Percentiles rank a stretch among this genome's conserved stretches.
These are phyloP conservation scores for Eucidaris tribuloides DNA, from an alignment of 35 echinoderm and acorn worm species.

Conservation along the genomic window DNA sequence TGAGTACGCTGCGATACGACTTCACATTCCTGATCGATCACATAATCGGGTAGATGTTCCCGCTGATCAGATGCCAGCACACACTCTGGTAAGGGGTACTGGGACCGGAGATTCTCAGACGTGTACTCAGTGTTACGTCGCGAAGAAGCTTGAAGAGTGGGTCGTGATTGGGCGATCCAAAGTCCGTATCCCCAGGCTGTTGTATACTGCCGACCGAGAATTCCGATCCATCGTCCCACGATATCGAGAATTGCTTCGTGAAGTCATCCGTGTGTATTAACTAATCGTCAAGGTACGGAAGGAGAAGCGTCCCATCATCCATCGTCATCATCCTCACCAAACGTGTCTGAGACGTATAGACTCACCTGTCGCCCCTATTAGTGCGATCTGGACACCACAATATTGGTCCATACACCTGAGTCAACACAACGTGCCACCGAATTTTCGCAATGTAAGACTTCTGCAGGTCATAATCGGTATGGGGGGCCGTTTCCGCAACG, in stretches of 20 bases:
- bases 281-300: too few relatives aligned
- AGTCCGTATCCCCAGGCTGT: too few relatives aligned
- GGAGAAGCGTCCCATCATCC: too few relatives aligned
- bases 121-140: neutral
- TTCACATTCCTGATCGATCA: slow-evolving; percentile 3
- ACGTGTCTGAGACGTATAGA: too few relatives aligned
- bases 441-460: slow-evolving; percentile 6
- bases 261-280: too few relatives aligned
- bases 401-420: neutral
- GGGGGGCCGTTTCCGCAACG: neutral
- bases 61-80: neutral
- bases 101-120: slow-evolving; percentile 5
- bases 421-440: slow-evolving; percentile 27
- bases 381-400: neutral
- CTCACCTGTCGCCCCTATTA: neutral
- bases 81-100: slow-evolving; percentile 23
- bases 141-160: too few relatives aligned
- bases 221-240: too few relatives aligned
- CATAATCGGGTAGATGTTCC: neutral
- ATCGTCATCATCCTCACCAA: too few relatives aligned
- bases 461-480: neutral
- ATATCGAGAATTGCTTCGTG: too few relatives aligned
- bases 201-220: too few relatives aligned
- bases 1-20: neutral
- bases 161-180: too few relatives aligned